Percentiles rank a stretch among this genome's conserved stretches.
Conservation (phyloP, 2,797 vertebrate genomes). For the Malurus splendens region DNA sequence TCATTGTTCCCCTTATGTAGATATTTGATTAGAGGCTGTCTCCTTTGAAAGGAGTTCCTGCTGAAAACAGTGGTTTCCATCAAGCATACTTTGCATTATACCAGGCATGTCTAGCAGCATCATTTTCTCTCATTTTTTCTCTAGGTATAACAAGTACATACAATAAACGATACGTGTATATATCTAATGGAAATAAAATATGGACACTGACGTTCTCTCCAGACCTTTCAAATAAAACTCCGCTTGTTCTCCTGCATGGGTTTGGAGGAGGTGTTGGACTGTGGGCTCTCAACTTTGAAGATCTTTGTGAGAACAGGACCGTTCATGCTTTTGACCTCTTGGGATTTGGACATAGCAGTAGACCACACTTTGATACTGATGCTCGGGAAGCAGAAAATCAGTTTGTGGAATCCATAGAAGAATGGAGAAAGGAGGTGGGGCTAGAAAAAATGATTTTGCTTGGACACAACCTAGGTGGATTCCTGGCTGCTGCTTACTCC, state of each 20-base stretch:
- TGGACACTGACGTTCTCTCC: slow-evolving; percentile 85
- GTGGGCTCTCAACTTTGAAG: slow-evolving; percentile 90
- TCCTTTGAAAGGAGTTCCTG: not conserved
- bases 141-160: slow-evolving; percentile 81
- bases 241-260: slow-evolving; percentile 89
- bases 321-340: slow-evolving; percentile 88
- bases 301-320: slow-evolving; percentile 79
- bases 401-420: slow-evolving; percentile 91
- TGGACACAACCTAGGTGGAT: slow-evolving; percentile 94
- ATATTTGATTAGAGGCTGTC: not conserved
- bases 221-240: slow-evolving; percentile 74
- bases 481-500: slow-evolving; percentile 85
- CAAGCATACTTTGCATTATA: not conserved
- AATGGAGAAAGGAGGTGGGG: slow-evolving; percentile 84
- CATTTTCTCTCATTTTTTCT: not conserved
- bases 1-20: not conserved
- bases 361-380: slow-evolving; percentile 82
- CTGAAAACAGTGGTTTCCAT: not conserved
- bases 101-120: not conserved
- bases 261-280: slow-evolving; percentile 92
- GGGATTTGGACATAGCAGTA: slow-evolving; percentile 93
- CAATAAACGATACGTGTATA: slow-evolving; percentile 75
- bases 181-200: slow-evolving; percentile 81
- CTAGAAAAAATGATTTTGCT: slow-evolving; percentile 88
- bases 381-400: slow-evolving; percentile 84